A percentile compares a stretch with the other conserved stretches of the same genome.
phyloP scores from a whole-genome alignment of 1,140 invertebrate species.

The Riptortus pedestris region DNA sequence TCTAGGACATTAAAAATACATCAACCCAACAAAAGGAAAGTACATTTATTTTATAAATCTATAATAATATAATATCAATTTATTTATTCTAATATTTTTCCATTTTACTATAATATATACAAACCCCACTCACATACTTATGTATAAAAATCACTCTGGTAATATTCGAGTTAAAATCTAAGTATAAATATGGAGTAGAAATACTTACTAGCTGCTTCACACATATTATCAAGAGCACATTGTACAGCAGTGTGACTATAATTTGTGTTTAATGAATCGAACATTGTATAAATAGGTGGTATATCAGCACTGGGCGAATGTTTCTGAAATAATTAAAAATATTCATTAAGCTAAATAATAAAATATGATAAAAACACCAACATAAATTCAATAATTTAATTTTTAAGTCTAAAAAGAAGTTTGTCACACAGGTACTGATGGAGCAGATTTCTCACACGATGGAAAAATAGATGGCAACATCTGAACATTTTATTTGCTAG shows the following conservation, averaged over 20 bases:
- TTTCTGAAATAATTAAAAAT: background rate
- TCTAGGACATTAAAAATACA: too few species aligned
- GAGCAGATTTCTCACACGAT: background rate
- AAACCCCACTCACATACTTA: too few species aligned
- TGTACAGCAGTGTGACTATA: background rate
- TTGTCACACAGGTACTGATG: background rate
- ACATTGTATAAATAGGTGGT: slow-evolving; percentile 20
- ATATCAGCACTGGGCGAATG: background rate
- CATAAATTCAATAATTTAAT: background rate
- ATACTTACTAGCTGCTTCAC: slow-evolving; percentile 13
- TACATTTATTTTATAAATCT: too few species aligned
- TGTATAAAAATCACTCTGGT: too few species aligned
- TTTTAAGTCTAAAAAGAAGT: background rate
- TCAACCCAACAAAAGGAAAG: too few species aligned
- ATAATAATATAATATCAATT: too few species aligned
- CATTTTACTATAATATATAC: too few species aligned
- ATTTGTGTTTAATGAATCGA: slow-evolving; percentile 15
- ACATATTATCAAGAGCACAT: background rate
- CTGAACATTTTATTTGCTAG: background rate
- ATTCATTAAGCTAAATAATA: background rate
- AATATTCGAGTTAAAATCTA: too few species aligned
- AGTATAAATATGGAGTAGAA: too few species aligned
- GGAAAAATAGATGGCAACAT: background rate
- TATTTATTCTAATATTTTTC: too few species aligned
- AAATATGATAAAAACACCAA: background rate